Percentiles rank a stretch among this genome's conserved stretches.
phyloP scores from a whole-genome alignment of 2,888 invertebrate genomes.

The Antheraea yamamai region DNA sequence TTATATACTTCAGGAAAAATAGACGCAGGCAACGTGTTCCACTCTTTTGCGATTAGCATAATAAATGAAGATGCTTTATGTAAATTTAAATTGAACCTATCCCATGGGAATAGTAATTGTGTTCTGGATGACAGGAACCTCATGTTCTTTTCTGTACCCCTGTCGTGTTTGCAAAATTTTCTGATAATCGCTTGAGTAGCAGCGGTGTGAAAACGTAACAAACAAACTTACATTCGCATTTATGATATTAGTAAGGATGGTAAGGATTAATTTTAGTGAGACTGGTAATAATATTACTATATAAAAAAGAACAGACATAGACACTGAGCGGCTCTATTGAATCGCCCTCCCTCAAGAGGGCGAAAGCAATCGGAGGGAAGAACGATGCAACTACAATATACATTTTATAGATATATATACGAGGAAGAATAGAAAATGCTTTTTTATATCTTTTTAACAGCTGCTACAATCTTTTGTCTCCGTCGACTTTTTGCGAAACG shows the following conservation, averaged over 20 bases:
- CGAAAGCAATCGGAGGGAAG: conserved; percentile 46
- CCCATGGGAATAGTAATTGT: too few relatives aligned
- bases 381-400: conserved; percentile 62
- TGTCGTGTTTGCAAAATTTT: too few relatives aligned
- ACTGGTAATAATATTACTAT: conserved; percentile 30
- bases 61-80: too few relatives aligned
- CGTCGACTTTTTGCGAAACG: conserved; percentile 28
- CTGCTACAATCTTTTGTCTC: conserved; percentile 39
- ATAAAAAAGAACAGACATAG: conserved; percentile 43
- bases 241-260: not conserved
- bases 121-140: too few relatives aligned
- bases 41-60: too few relatives aligned
- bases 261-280: not conserved
- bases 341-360: conserved; percentile 55
- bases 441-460: conserved; percentile 48
- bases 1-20: too few relatives aligned
- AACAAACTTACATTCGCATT: too few relatives aligned
- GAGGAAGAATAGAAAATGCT: conserved; percentile 42
- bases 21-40: too few relatives aligned
- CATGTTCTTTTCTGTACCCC: too few relatives aligned
- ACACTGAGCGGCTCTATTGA: conserved; percentile 56
- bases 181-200: too few relatives aligned
- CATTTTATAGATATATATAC: conserved; percentile 52
- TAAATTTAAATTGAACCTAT: too few relatives aligned
- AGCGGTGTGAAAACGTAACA: too few relatives aligned